Percentiles rank a stretch among this genome's conserved stretches.
These are phyloP conservation scores for Cyprinella venusta DNA, from an alignment of 2,797 vertebrate genomes.

Conservation along the genomic window DNA sequence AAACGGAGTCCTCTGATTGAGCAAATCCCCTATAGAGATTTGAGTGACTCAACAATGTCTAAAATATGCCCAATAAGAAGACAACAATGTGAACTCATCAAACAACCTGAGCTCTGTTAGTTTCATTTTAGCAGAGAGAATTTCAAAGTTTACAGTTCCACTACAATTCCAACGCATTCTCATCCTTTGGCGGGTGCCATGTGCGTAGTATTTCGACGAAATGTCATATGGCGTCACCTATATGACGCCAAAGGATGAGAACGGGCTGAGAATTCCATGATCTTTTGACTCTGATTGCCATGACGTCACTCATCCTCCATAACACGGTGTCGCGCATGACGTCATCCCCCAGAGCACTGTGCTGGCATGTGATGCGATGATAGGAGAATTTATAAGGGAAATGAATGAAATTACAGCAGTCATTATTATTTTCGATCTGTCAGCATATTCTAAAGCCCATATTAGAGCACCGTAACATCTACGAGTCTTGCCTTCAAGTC, in stretches of 20 bases:
- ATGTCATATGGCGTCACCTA: no score
- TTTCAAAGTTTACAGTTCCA: neutral
- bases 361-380: constrained; percentile 47
- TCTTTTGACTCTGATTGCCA: neutral
- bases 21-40: no score
- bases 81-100: neutral
- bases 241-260: no score
- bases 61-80: neutral
- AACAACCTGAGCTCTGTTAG: neutral
- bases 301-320: constrained; percentile 52
- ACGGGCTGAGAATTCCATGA: no score
- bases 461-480: neutral
- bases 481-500: neutral
- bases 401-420: neutral
- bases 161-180: no score
- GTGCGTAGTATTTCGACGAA: no score
- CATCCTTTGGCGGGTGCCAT: no score
- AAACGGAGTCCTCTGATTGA: no score
- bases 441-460: neutral
- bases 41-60: no score
- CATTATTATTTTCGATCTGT: neutral
- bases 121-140: neutral
- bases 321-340: constrained; percentile 35
- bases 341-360: constrained; percentile 46
- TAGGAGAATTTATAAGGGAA: constrained; percentile 41